Conservation (phyloP, 2,797 vertebrate species). For the Anas georgica region DNA sequence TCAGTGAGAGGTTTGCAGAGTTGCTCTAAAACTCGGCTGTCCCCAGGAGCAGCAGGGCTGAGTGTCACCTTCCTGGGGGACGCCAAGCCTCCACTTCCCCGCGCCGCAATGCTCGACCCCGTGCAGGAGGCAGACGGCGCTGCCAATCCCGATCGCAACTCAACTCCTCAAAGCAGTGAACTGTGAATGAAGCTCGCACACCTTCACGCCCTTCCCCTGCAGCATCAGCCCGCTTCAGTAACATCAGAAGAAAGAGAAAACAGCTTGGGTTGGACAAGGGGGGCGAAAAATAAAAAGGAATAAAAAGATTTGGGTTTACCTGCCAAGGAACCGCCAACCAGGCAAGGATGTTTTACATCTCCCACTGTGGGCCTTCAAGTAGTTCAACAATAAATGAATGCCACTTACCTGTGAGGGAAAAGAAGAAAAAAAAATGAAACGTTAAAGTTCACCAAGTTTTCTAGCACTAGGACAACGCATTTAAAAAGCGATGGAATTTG, state of each 20-base stretch:
- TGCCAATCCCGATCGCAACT: not conserved
- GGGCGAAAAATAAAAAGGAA: not conserved
- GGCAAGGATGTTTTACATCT: constrained; percentile 40
- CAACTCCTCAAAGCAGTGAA: constrained; percentile 6
- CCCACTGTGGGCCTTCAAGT: constrained; percentile 24
- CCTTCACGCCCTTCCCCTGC: not conserved
- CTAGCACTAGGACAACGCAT: not conserved
- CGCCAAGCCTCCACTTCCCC: not conserved
- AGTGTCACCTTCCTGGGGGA: not conserved
- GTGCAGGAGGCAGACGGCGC: not conserved
- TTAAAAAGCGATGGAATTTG: constrained; percentile 30
- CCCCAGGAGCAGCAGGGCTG: fast-evolving
- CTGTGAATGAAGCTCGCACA: not conserved
- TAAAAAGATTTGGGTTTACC: constrained; percentile 37
- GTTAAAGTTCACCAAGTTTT: constrained; percentile 49
- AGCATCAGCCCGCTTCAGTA: not conserved
- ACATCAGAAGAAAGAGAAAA: not conserved
- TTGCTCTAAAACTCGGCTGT: not conserved
- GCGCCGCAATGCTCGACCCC: not conserved
- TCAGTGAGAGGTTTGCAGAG: fast-evolving
- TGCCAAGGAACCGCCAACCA: constrained; percentile 27
- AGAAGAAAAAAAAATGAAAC: constrained; percentile 26
- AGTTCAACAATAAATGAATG: constrained; percentile 70
- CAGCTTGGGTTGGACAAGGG: not conserved
- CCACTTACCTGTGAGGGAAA: constrained; percentile 77